phyloP scores from a whole-genome alignment of 2,113 vertebrate genomes.

The Colaptes auratus region DNA sequence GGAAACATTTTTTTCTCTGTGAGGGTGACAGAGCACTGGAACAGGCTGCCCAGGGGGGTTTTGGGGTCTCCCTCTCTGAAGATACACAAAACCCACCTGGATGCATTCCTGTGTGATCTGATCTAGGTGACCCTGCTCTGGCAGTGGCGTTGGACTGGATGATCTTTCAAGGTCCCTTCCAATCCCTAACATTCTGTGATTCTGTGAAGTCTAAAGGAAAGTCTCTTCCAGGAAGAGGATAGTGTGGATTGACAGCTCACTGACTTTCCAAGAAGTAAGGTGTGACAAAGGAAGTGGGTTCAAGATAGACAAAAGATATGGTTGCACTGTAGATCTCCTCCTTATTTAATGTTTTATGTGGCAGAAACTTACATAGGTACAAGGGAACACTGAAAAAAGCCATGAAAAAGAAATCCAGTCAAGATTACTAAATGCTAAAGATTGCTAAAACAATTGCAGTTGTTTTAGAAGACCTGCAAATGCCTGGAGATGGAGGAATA shows the following conservation, averaged over 20 bases:
- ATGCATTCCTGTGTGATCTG: no score
- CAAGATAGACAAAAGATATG: not conserved
- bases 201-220: not conserved
- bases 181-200: no score
- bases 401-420: not conserved
- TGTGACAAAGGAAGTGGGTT: not conserved
- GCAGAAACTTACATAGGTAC: not conserved
- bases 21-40: no score
- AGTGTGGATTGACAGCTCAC: not conserved
- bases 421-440: not conserved
- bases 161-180: no score
- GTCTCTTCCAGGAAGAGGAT: not conserved
- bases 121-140: no score
- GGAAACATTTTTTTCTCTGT: no score
- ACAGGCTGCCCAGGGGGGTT: no score
- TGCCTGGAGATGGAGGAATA: not conserved
- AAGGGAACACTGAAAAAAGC: not conserved
- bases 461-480: not conserved
- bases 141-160: no score
- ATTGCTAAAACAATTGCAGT: no score
- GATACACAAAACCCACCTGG: no score
- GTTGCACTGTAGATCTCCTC: fast-evolving
- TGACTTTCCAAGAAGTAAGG: not conserved
- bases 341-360: not conserved
- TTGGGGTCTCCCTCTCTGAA: no score